Evolutionary conservation across 2,113 vertebrate species (phyloP), one percentile per base, ranked within the genome.

Genomic region (Ceyx melanurus): DNA sequence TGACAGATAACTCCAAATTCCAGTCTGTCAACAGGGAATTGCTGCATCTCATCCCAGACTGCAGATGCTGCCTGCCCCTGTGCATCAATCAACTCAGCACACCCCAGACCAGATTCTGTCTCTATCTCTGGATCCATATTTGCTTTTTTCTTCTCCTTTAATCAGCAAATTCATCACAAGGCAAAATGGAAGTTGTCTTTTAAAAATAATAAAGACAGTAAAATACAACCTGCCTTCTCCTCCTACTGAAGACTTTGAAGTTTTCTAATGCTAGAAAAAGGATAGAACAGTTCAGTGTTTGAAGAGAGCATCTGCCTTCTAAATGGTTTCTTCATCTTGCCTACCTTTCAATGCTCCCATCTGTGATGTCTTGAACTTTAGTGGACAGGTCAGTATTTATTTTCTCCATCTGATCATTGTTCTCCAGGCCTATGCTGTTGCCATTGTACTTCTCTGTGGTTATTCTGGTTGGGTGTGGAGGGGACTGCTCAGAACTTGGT

Each of bases 381-480:
- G 82, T 86, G 48, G 97, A 96, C 31, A 98, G 78, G 48, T 97
- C 98, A 19, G 93, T 88, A 88, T 88, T 96, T 81, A 79, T 90
- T 74, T 97, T 97, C 64, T 95, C 97, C 16, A 77, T 83, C 16
- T 94, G 73, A 74, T 97, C 97, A 72, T 97, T 97, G 56, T 95
- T 98, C 74, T 98, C 98, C 77, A 97, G 91, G 56, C 37, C 78
- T 68, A 96, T 77, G 82, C 89, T 97, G 86, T 96, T 98, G 60
- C 98, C 99, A 65, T 99, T 99, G 95, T 95, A 97, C 67, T 97
- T 97, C 82, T 98, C 98, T 20, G 96, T 97, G 43, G 96, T 97
- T 85, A 97, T 92, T 94, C 96, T 98, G 54, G 94, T 92, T 87
- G 97, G 96, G 16, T 95, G 94, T 11, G 96, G 83, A 86, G 97